phyloP scores from a whole-genome alignment of 2,113 vertebrate genomes.

The Mormyrus iriodes region DNA sequence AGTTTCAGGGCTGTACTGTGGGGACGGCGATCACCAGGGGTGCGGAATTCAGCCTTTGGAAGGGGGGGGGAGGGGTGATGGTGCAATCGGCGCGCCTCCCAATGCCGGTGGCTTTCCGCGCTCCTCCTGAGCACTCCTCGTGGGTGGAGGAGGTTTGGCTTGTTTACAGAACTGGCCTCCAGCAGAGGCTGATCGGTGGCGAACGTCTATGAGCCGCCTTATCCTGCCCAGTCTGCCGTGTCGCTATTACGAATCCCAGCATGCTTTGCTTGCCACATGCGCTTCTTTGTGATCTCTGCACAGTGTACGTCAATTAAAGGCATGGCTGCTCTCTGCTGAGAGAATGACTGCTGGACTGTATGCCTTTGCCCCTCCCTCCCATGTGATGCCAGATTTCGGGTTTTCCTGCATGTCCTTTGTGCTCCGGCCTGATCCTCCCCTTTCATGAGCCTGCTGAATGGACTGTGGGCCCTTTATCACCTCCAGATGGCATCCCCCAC shows the following conservation, averaged over 20 bases:
- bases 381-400: background rate
- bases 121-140: background rate
- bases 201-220: background rate
- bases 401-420: background rate
- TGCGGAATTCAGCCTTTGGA: background rate
- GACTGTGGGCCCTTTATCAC: background rate
- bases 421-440: background rate
- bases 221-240: background rate
- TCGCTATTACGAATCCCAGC: background rate
- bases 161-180: slow-evolving; percentile 1
- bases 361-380: background rate
- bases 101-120: background rate
- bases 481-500: background rate
- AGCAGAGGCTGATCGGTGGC: background rate
- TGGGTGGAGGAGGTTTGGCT: background rate
- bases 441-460: background rate
- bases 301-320: background rate
- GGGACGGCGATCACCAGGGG: background rate
- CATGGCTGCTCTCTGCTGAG: background rate
- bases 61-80: background rate
- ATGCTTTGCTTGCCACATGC: background rate
- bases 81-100: background rate
- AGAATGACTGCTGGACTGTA: background rate
- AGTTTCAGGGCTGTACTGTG: background rate
- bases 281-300: background rate